A percentile compares a stretch with the other conserved stretches of the same genome.
Evolutionary conservation across 2,797 vertebrate species (phyloP).

Genomic region (Notolepis coatsorum): DNA sequence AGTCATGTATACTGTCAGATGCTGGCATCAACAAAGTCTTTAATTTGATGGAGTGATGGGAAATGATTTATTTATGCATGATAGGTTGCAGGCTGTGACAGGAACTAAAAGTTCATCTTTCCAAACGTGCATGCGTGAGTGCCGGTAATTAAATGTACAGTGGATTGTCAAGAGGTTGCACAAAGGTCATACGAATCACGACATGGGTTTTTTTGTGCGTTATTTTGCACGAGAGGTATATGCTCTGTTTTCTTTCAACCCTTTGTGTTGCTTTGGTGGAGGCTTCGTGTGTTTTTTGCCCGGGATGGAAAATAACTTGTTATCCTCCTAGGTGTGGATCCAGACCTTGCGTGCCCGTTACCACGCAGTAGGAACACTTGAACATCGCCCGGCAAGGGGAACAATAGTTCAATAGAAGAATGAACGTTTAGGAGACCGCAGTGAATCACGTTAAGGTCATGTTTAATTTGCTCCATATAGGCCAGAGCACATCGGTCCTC

Average conservation of each 20-base stretch:
- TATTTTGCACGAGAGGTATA: neutral
- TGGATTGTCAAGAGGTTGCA: neutral
- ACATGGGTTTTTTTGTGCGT: too few relatives aligned
- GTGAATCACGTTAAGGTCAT: slow-evolving; percentile 33
- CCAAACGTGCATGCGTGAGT: neutral
- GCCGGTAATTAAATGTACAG: neutral
- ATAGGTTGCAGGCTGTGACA: neutral
- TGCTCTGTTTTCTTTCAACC: neutral
- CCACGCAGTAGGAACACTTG: neutral
- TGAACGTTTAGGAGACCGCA: slow-evolving; percentile 4
- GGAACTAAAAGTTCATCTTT: neutral
- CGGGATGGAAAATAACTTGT: neutral
- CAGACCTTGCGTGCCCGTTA: slow-evolving; percentile 17
- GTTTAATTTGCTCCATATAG: slow-evolving; percentile 17
- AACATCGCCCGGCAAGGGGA: slow-evolving; percentile 33
- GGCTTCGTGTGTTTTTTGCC: neutral
- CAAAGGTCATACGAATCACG: neutral
- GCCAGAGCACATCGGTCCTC: neutral
- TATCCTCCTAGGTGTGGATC: neutral
- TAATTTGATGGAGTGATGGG: neutral
- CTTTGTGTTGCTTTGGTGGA: neutral
- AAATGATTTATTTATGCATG: neutral
- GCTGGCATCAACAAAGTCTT: neutral
- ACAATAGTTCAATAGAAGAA: neutral
- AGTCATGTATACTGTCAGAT: neutral